Evolutionary conservation across 2,888 invertebrate species (phyloP), one percentile per base, ranked within the genome.

Genomic region (Scaptodrosophila latifasciaeformis): DNA sequence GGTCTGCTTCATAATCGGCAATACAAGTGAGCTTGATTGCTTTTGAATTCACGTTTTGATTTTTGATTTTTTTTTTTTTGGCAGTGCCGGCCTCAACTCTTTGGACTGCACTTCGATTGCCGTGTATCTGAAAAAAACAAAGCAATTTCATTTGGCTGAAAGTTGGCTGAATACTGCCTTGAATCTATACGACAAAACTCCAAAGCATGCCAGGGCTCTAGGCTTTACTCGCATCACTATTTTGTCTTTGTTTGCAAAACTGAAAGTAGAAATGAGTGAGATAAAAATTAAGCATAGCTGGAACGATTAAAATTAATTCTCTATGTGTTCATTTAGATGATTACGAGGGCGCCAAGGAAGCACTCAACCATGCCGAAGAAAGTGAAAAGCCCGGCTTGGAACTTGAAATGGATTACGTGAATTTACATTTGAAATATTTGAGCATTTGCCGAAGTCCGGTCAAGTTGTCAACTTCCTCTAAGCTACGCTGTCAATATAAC

Each of bases 1-100:
- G 98, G 98, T 2, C 89, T 92, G 70, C 87, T 96, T 24, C 92
- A 92, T 66, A 93, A 93, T 1, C 89, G 93, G 12, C 90, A 91
- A 75, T 93, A 93, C 82, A 92, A 92, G 90, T 90, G 76, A 49
- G 70, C 53, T 2, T 53, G 49, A 18, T 43, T 71, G 21, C 63
- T 65, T 35, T 19, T 21, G 13, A 46, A 34, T 35, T 5, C n/a
- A 9, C 5, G 10, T n/a, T n/a, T n/a, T 5, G 17, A n/a, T 7
- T 12, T 17, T 13, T 0, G 5, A 4, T 53, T 29, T 9, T 42
- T 45, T 4, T 2, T 2, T 10, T 4, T 12, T 5, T 10, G 6
- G 10, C 42, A 72, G 72, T 19, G 46, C 40, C 6, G 51, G 15
- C 2, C 3, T 76, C 12, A 64, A 31, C 34, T 37, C 64, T 0